These are phyloP conservation scores for Nasua narica DNA, from an alignment of 2,797 vertebrate species.

Conservation along the genomic window DNA sequence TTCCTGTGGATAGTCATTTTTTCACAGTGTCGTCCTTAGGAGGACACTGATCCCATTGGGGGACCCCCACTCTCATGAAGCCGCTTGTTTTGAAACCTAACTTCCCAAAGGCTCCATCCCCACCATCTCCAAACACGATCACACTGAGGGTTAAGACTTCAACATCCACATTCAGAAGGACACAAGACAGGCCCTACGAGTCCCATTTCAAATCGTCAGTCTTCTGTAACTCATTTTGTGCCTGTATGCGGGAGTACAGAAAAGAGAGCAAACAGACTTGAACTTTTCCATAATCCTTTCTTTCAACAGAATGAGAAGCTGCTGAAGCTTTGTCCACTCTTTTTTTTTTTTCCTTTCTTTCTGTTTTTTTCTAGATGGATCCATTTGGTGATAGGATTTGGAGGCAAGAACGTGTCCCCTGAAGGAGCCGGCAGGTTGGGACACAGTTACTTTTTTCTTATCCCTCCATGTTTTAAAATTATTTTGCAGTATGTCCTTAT, in stretches of 20 bases:
- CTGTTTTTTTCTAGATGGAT: neutral
- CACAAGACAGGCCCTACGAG: neutral
- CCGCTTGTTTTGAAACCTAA: neutral
- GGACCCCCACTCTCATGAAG: neutral
- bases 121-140: neutral
- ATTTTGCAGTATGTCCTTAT: neutral
- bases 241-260: neutral
- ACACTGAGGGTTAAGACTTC: neutral
- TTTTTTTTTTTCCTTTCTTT: neutral
- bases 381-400: neutral
- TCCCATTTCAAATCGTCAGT: neutral
- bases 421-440: neutral
- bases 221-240: neutral
- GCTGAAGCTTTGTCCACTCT: neutral
- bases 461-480: neutral
- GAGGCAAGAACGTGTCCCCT: neutral
- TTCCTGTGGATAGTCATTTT: neutral
- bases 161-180: neutral
- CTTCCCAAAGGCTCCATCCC: neutral
- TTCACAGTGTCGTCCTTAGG: neutral
- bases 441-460: neutral
- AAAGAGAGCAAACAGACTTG: neutral
- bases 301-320: neutral
- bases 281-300: neutral
- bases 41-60: neutral